Conservation (phyloP, 2,113 vertebrate species). For the Rhizomys pruinosus region DNA sequence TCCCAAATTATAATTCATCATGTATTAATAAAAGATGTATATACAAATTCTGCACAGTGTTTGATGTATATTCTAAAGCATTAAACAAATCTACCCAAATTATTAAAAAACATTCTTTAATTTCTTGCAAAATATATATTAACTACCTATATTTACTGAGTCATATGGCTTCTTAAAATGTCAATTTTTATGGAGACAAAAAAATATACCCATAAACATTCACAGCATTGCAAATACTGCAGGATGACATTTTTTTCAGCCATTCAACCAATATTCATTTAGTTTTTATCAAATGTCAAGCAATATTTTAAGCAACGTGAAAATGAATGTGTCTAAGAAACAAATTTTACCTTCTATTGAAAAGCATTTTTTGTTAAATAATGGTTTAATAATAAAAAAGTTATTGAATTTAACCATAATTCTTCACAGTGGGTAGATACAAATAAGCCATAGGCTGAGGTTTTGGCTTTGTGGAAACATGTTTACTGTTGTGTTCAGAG, state of each 20-base stretch:
- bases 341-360: not conserved
- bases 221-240: conserved; percentile 4
- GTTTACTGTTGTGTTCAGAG: too few relatives aligned
- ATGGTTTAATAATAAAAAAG: not conserved
- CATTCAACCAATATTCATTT: conserved; percentile 2
- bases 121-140: conserved; percentile 43
- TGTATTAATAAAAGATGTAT: conserved; percentile 49
- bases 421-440: not conserved
- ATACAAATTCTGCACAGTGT: conserved; percentile 43
- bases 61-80: conserved; percentile 69
- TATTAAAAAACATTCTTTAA: not conserved
- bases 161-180: conserved; percentile 41
- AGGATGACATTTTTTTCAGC: not conserved
- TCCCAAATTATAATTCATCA: conserved; percentile 45
- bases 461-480: not conserved
- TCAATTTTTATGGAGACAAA: conserved; percentile 47
- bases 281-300: conserved; percentile 4
- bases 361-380: not conserved
- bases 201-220: not conserved
- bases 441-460: not conserved
- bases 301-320: not conserved
- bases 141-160: conserved; percentile 20
- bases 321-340: not conserved
- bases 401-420: not conserved
- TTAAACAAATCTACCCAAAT: not conserved